phyloP scores from a whole-genome alignment of 64 coral and sea anemone genomes.

The Anthopleura sola region DNA sequence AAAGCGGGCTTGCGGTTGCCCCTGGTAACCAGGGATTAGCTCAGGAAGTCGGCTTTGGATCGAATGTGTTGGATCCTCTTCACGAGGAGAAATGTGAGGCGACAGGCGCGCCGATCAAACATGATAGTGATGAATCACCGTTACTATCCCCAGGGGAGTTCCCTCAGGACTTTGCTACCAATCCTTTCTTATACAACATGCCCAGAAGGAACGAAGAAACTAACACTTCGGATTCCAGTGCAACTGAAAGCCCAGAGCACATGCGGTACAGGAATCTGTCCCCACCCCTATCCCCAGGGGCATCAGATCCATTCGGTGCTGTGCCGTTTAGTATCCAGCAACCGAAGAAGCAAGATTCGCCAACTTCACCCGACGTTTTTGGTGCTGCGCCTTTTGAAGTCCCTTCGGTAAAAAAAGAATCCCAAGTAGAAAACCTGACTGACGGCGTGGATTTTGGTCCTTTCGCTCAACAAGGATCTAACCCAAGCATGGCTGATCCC shows the following conservation, averaged over 20 bases:
- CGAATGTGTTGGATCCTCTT: not conserved
- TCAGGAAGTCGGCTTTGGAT: not conserved
- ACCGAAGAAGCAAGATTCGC: not conserved
- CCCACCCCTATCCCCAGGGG: conserved; percentile 42
- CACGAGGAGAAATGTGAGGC: not conserved
- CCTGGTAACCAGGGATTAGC: not conserved
- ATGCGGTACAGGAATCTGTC: not conserved
- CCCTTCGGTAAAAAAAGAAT: not conserved
- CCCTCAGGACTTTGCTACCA: not conserved
- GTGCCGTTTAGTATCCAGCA: conserved; percentile 40
- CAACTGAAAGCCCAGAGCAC: not conserved
- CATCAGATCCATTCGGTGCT: conserved; percentile 49
- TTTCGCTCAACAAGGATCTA: not conserved
- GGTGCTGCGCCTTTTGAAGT: conserved; percentile 33
- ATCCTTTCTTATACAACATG: conserved; percentile 5
- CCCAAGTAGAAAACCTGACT: not conserved
- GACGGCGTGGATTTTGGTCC: not conserved
- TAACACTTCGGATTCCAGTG: conserved; percentile 20
- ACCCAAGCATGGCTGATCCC: not conserved
- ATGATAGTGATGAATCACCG: not conserved
- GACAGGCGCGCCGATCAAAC: not conserved
- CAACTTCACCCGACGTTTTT: conserved; percentile 36
- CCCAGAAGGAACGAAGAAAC: not conserved
- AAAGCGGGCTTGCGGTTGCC: not conserved
- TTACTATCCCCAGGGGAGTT: conserved; percentile 15